Evolutionary conservation across 2,797 vertebrate genomes (phyloP), one percentile per base, ranked within the genome.

Genomic region (Myripristis murdjan): DNA sequence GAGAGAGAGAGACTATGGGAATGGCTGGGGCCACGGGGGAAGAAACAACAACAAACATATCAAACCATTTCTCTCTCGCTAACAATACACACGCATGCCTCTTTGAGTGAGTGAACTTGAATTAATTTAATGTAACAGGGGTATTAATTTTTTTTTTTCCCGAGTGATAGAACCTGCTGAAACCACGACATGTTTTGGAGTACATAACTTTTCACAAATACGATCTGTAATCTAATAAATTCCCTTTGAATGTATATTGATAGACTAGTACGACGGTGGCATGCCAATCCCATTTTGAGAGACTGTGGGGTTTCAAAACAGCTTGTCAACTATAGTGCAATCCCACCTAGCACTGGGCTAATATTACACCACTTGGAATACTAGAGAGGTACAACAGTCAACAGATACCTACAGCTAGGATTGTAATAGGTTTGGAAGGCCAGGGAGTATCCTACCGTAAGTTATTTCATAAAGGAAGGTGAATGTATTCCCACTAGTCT

Each of bases 311-410:
- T 82, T 53, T 76, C 23, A 35, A 75, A 81, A 67, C 60, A 55
- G 70, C 66, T 73, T 11, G 53, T 73, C 47, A 51, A 53, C 71
- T 68, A 57, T 28, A 69, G 56, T 70, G 70, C 54, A 77, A 54
- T 62, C 63, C 54, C 79, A 78, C 31, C 1, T 79, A 78, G 73
- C 78, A 79, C 81, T 70, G 73, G 73, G 47, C 77, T 78, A 81
- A 75, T 58, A 74, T 68, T 64, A 87, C 81, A 81, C 68, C 70
- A 83, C 57, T 67, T 83, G 83, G 85, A 73, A 87, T 73, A 71
- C 84, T 88, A 82, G 79, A 75, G 86, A 87, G 78, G 68, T 82
- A 91, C 87, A 88, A 90, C 87, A 89, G 90, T 87, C 83, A 87
- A 82, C 57, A 89, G 77, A 91, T 85, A 78, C 48, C 80, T 87